Percentiles rank a stretch among this genome's conserved stretches.
Conservation (phyloP, 2,888 invertebrate genomes). For the Melangyna quadrimaculata region DNA sequence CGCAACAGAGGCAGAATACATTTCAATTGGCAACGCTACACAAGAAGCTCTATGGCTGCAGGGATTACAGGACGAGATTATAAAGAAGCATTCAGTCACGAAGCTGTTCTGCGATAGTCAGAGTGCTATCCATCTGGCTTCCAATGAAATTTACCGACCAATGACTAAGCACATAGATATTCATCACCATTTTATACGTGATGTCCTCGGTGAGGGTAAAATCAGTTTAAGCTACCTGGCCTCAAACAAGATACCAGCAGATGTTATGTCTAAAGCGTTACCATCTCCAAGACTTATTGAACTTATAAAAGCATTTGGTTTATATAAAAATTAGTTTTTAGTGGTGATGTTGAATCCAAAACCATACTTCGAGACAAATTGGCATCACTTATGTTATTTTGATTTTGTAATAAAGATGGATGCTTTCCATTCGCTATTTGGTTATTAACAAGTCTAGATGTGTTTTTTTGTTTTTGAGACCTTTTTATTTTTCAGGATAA, state of each 20-base stretch:
- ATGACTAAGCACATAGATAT: not conserved
- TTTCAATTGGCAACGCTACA: not conserved
- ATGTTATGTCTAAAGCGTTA: too few species aligned
- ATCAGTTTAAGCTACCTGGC: not conserved
- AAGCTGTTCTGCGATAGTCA: not conserved
- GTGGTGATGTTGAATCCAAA: not conserved
- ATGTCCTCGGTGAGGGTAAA: not conserved
- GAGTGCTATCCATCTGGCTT: not conserved
- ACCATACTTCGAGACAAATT: too few species aligned
- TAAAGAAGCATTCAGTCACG: not conserved
- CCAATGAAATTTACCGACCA: not conserved
- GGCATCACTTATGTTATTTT: too few species aligned
- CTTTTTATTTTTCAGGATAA: too few species aligned
- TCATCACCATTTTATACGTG: not conserved
- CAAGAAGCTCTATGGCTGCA: not conserved
- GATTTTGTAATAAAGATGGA: too few species aligned
- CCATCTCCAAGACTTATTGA: too few species aligned
- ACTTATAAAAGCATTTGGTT: too few species aligned
- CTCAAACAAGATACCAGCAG: too few species aligned
- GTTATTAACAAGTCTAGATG: too few species aligned
- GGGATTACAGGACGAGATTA: not conserved
- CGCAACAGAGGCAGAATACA: not conserved
- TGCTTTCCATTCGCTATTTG: too few species aligned
- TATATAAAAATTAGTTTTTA: too few species aligned
- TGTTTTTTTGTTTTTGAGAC: too few species aligned